A percentile compares a stretch with the other conserved stretches of the same genome.
Evolutionary conservation across 2,888 invertebrate genomes (phyloP).

Genomic region (Formica aserva): DNA sequence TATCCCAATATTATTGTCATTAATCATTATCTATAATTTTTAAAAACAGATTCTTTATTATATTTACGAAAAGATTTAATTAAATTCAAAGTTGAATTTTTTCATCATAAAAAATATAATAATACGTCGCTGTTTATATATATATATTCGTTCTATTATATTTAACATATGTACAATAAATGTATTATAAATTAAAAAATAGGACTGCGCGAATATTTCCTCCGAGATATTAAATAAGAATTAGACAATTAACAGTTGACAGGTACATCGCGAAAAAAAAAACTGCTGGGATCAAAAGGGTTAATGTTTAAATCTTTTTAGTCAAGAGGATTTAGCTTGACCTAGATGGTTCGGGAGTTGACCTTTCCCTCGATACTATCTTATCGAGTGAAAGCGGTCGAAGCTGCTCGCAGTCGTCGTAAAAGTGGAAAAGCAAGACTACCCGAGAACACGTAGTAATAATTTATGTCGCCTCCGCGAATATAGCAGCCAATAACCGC

Average conservation of each 20-base stretch:
- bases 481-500: constrained; percentile 69
- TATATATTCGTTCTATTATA: background rate
- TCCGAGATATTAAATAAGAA: background rate
- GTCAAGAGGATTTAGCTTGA: constrained; percentile 42
- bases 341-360: constrained; percentile 33
- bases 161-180: background rate
- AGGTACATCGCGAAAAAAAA: background rate
- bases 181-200: background rate
- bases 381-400: constrained; percentile 46
- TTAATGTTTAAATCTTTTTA: constrained; percentile 41
- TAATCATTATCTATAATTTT: background rate
- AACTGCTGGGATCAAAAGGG: background rate
- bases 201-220: no score
- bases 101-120: background rate
- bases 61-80: background rate
- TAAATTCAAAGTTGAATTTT: background rate
- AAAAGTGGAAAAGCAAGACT: constrained; percentile 55
- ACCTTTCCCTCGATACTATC: constrained; percentile 46
- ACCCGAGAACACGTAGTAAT: constrained; percentile 56
- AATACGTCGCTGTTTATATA: background rate
- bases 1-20: background rate
- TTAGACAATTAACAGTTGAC: background rate
- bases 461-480: constrained; percentile 66
- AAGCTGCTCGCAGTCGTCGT: constrained; percentile 47
- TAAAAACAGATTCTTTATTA: background rate